Base-by-base conservation (phyloP, 2,797 vertebrate genomes). In the Tokudaia muenninki region DNA sequence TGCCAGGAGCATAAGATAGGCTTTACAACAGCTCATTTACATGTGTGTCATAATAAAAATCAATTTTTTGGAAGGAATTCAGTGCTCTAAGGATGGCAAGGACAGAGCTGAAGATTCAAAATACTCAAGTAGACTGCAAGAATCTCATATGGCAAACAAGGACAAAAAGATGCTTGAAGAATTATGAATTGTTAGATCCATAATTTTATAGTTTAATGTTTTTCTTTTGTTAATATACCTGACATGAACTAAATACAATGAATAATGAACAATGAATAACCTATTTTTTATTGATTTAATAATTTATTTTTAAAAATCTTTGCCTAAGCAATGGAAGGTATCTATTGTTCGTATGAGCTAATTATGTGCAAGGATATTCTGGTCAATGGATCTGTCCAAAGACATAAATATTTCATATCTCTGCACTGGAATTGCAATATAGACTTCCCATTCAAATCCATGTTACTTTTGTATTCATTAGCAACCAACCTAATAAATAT, bases 41-140 rank as follows among this genome's bases (percentile, higher is more conserved):
- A 97, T 94, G 50, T 31, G 13, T 74, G 75, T 31, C 88, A 92
- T 65, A 96, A 77, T 92, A 86, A 93, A 93, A 96, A 95, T 95
- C 37, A 94, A 52, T 87, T 5, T 90, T 96, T 87, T 72, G 59
- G 41, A 79, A 94, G 78, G 34, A 92, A 94, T 47, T 81, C 7
- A 17, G 63, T 77, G 84, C 80, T 87, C 83, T 47, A 10, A 31
- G 5, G 9, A 72, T 96, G 50, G 75, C 75, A 92, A n/a, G 24
- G 34, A 16, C 41, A 92, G 37, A 78, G 26, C 4, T 80, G 19
- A 92, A 95, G 26, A 90, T 90, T 67, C 22, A 96, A 88, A 96
- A 94, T 16, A 83, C 94, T 97, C 57, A 72, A 74, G n/a, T 82
- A 83, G 70, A 29, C 22, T 94, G 13, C 3, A 94, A 95, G 21